A percentile compares a stretch with the other conserved stretches of the same genome.
Conservation (phyloP, 1,140 invertebrate species). For the Drosophila obscura region DNA sequence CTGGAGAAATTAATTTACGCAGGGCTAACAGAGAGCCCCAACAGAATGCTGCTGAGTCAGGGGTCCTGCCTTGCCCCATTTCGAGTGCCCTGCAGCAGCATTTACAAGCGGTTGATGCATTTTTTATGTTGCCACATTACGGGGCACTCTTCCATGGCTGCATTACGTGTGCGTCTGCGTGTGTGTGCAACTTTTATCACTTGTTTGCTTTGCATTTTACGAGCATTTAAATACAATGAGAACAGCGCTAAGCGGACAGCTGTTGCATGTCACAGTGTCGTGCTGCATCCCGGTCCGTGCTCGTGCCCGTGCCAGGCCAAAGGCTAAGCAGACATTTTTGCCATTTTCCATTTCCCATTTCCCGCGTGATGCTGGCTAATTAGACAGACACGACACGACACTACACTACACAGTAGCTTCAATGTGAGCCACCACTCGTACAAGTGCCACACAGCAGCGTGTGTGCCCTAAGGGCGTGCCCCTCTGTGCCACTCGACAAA, state of each 20-base stretch:
- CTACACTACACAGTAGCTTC: constrained; percentile 5
- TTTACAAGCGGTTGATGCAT: constrained; percentile 67
- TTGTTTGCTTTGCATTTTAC: constrained; percentile 66
- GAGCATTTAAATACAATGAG: constrained; percentile 71
- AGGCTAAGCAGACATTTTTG: constrained; percentile 37
- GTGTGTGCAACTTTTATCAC: constrained; percentile 66
- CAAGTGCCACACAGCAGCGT: no score
- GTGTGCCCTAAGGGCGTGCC: no score
- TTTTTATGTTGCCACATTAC: constrained; percentile 71
- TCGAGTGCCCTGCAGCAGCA: constrained; percentile 32
- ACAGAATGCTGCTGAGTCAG: background rate
- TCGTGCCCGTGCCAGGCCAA: constrained; percentile 2
- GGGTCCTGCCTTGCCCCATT: background rate
- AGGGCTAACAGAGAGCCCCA: constrained; percentile 16
- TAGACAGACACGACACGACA: constrained; percentile 4
- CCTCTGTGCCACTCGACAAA: constrained; percentile 11
- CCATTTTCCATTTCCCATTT: constrained; percentile 35
- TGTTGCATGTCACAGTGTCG: constrained; percentile 33
- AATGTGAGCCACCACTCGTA: constrained; percentile 14
- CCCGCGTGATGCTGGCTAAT: constrained; percentile 39
- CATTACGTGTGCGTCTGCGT: background rate
- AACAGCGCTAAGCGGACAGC: constrained; percentile 37
- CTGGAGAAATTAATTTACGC: constrained; percentile 51
- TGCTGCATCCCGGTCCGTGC: constrained; percentile 8
- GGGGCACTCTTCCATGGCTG: constrained; percentile 34